Conservation (phyloP, 35 echinoderm and acorn worm species). For the Strongylocentrotus purpuratus region DNA sequence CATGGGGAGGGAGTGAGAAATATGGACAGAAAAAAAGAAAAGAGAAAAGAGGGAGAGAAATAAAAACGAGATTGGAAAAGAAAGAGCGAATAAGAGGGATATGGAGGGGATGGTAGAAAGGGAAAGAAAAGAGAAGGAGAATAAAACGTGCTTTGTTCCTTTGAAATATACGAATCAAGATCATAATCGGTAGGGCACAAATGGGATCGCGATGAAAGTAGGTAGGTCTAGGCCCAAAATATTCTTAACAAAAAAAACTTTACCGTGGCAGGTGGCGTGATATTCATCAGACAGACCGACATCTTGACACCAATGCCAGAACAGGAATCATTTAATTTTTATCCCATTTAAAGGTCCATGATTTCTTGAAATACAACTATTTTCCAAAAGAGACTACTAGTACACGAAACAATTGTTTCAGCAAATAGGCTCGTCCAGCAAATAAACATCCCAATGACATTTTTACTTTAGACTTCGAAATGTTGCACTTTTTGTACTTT, state of each 20-base stretch:
- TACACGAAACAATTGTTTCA: no score
- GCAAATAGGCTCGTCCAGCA: no score
- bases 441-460: no score
- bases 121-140: not conserved
- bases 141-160: not conserved
- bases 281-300: not conserved
- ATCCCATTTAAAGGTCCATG: not conserved
- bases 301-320: not conserved
- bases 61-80: no score
- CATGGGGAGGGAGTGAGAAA: not conserved
- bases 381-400: no score
- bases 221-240: not conserved
- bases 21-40: no score
- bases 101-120: not conserved
- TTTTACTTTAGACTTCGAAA: no score
- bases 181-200: not conserved
- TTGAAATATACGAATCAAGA: not conserved
- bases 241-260: not conserved
- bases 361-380: not conserved
- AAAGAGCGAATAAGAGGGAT: no score
- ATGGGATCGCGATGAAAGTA: slow-evolving; percentile 8
- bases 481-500: not conserved
- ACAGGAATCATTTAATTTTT: not conserved
- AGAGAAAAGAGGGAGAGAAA: not conserved
- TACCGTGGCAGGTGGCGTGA: not conserved